Conservation (phyloP, 1,140 invertebrate genomes). For the Penaeus japonicus region DNA sequence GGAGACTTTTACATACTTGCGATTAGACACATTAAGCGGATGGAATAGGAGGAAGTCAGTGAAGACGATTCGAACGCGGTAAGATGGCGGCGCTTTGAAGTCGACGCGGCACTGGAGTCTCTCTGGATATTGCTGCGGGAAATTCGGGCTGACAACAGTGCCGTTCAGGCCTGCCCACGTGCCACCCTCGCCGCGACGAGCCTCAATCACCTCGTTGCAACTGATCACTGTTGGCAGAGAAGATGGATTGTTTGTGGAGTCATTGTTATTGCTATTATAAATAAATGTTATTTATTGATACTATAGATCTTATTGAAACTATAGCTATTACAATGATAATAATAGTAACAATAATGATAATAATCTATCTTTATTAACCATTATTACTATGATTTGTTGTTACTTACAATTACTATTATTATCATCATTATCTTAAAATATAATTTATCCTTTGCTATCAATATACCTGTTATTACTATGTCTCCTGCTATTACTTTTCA, state of each 20-base stretch:
- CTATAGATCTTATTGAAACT: too few species aligned
- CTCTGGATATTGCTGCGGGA: conserved; percentile 19
- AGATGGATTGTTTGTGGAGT: background rate
- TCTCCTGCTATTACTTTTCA: too few species aligned
- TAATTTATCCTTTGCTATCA: too few species aligned
- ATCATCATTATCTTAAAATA: too few species aligned
- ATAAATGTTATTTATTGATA: too few species aligned
- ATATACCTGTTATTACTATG: too few species aligned
- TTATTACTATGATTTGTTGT: too few species aligned
- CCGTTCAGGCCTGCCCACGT: conserved; percentile 29
- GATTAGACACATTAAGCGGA: conserved; percentile 29
- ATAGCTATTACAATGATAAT: too few species aligned
- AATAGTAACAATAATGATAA: too few species aligned
- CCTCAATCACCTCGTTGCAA: conserved; percentile 39
- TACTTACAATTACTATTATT: too few species aligned
- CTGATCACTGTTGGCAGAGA: conserved; percentile 1
- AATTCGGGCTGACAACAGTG: conserved; percentile 13
- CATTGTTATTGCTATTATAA: too few species aligned
- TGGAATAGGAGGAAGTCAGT: conserved; percentile 20
- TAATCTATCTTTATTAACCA: too few species aligned
- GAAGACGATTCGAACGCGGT: conserved; percentile 14
- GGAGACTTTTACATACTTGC: background rate
- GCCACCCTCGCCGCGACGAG: background rate
- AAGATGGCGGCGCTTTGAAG: conserved; percentile 13
- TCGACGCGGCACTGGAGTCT: conserved; percentile 30